phyloP scores from a whole-genome alignment of 2,888 invertebrate genomes.

The Rhingia rostrata region DNA sequence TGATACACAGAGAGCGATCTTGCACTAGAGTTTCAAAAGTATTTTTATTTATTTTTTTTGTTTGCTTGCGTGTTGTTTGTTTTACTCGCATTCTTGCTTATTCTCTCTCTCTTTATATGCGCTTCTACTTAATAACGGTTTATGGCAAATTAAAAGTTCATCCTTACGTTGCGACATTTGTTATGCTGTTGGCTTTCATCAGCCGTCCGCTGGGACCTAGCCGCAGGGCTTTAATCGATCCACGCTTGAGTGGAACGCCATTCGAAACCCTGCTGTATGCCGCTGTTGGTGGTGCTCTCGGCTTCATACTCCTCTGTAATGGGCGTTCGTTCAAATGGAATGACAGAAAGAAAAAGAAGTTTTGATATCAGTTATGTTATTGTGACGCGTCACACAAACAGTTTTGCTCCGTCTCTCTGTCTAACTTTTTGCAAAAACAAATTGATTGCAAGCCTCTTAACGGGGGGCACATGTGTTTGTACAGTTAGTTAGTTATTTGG shows the following conservation, averaged over 20 bases:
- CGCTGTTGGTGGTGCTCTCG: conserved; percentile 70
- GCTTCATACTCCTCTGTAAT: conserved; percentile 83
- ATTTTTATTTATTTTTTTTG: conserved; percentile 30
- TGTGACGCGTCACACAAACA: conserved; percentile 20
- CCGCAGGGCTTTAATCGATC: conserved; percentile 80
- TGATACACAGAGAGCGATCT: conserved; percentile 35
- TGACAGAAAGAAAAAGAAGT: conserved; percentile 71
- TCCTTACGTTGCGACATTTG: conserved; percentile 83
- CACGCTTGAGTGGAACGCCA: conserved; percentile 77
- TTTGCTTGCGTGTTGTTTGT: conserved; percentile 8
- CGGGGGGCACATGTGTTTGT: conserved; percentile 15
- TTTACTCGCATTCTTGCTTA: conserved; percentile 2
- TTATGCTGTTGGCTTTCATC: conserved; percentile 80
- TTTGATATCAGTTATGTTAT: conserved; percentile 61
- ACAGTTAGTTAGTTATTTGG: conserved; percentile 39
- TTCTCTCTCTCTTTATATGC: conserved; percentile 53
- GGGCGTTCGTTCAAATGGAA: conserved; percentile 48
- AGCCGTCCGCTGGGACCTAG: conserved; percentile 81
- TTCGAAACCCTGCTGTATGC: conserved; percentile 76
- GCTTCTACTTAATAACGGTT: conserved; percentile 13
- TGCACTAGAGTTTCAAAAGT: conserved; percentile 23
- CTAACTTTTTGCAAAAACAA: conserved; percentile 18
- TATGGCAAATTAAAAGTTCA: conserved; percentile 65
- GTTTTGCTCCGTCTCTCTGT: conserved; percentile 43
- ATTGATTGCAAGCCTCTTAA: conserved; percentile 28